Evolutionary conservation across 2,888 invertebrate species (phyloP), one percentile per base, ranked within the genome.

Genomic region (Eupithecia vulgata): DNA sequence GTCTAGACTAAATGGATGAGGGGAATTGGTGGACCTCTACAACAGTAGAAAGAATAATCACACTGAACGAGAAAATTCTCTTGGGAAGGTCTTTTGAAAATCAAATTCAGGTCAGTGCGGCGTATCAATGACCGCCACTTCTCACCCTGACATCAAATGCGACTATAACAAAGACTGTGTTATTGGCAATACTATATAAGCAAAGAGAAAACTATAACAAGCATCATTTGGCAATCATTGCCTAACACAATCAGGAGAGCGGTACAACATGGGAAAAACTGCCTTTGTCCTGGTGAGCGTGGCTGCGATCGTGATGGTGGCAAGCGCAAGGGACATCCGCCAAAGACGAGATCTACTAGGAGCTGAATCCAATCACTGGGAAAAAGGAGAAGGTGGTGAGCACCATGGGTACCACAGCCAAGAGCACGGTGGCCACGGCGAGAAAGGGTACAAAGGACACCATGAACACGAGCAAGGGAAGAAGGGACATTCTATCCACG

Each of bases 401-500:
- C 95, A 96, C 77, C 95, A 96, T 79, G 95, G 95, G 0, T 95
- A 95, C 72, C 95, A 96, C 77, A 95, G 95, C 81, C 90, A 92
- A 59, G 95, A 95, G 73, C 95, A 96, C 73, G 97, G 97, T 0
- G 96, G 95, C 68, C 95, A 96, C 81, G 96, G 95, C 4, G 96
- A 96, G 72, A 96, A 97, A 78, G 96, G 96, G 7, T 96, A 97
- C 92, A 96, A 96, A 79, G 95, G 95, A 25, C 92, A 95, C 79
- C 96, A 97, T 80, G 95, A 95, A 62, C 95, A 96, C 76, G 95
- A 95, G 76, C 96, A 96, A 81, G 96, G 96, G 21, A 94, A 96
- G 77, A 96, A 96, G 81, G 97, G 97, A 2, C 96, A 97, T 83
- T 96, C 96, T 78, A 95, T 96, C 82, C 96, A 96, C 81, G 96